A percentile compares a stretch with the other conserved stretches of the same genome.
Conservation (phyloP, 2,113 vertebrate species). For the Alouatta palliata region DNA sequence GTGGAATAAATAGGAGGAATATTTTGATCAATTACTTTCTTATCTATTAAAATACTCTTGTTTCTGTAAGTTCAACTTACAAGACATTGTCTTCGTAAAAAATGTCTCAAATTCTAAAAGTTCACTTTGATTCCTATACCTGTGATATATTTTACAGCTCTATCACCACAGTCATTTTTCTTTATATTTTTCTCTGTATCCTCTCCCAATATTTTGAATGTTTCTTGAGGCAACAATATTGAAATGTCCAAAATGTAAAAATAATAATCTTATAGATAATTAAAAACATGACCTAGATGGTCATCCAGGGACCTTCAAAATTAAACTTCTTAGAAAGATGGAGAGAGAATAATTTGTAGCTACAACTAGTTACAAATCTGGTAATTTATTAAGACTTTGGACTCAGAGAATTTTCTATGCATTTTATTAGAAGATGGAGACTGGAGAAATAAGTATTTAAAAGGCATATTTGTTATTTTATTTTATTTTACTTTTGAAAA, state of each 20-base stretch:
- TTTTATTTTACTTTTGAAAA: not conserved
- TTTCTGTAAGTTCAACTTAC: not conserved
- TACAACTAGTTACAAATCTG: not conserved
- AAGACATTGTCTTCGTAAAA: not conserved
- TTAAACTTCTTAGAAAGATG: not conserved
- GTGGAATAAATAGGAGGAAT: not conserved
- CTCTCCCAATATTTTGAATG: not conserved
- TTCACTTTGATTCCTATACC: not conserved
- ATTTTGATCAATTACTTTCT: not conserved
- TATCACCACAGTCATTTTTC: not conserved
- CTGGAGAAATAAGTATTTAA: not conserved
- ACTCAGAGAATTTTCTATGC: not conserved
- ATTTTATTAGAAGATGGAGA: not conserved
- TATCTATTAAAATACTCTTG: not conserved
- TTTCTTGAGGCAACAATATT: not conserved
- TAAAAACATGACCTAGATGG: not conserved
- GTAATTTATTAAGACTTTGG: not conserved
- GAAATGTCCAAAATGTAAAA: not conserved
- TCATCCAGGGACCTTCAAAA: not conserved
- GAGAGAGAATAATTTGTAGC: not conserved
- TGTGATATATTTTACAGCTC: not conserved
- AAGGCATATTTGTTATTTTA: not conserved
- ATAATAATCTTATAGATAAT: not conserved
- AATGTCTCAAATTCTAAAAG: not conserved
- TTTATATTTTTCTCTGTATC: not conserved